Evolutionary conservation across 2,888 invertebrate genomes (phyloP), one percentile per base, ranked within the genome.

Genomic region (Brachypalpus laphriformis): DNA sequence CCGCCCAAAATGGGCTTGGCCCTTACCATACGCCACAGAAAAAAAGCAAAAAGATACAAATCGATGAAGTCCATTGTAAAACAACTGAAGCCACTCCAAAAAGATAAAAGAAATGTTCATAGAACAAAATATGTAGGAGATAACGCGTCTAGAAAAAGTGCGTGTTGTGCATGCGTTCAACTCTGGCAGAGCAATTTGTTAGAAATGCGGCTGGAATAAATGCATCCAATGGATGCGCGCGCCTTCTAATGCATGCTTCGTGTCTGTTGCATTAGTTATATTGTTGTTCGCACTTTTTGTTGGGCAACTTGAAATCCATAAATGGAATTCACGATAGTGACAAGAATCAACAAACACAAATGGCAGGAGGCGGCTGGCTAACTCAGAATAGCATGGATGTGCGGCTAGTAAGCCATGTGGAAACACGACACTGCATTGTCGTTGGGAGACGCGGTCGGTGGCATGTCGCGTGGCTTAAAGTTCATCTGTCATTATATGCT

Each of bases 401-500:
- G n/a, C n/a, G n/a, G n/a, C n/a, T n/a, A 1, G 16, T 22, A 70
- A 22, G 31, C 14, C 61, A 70, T 77, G 77, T 77, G 76, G 56
- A 25, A 28, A 51, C 66, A 65, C n/a, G n/a, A n/a, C n/a, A 16
- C 28, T 14, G 40, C 40, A 56, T 49, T 49, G 59, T 40, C 75
- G 66, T 25, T 25, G n/a, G 34, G 40, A 66, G 66, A 66, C 65
- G 59, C 47, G 31, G 5, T 22, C 6, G 14, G 16, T 25, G 70
- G 18, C 20, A 34, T 66, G 49, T 54, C 61, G 70, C 75, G 72
- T 82, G 61, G 78, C 71, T 54, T 49, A 71, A 78, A 82, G 78
- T 82, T 82, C 82, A 78, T 72, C 72, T 82, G 71, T 82, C 78
- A 82, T 82, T 71, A 82, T 72, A 42, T 28, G 49, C 59, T 82